phyloP scores from a whole-genome alignment of 2,888 invertebrate genomes.

The Psylliodes chrysocephalus region DNA sequence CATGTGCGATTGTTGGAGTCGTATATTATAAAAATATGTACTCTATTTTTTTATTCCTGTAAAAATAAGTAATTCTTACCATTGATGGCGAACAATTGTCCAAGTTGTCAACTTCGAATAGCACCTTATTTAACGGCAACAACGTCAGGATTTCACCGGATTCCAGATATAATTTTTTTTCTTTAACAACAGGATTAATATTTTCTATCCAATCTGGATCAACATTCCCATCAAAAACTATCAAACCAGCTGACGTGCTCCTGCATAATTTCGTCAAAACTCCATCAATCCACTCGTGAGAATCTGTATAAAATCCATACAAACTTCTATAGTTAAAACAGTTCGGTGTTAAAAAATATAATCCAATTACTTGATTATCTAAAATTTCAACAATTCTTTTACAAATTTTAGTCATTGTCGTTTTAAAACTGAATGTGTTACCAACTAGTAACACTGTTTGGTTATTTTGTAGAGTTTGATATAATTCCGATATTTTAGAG shows the following conservation, averaged over 20 bases:
- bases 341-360: slow-evolving; percentile 79
- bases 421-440: slow-evolving; percentile 82
- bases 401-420: slow-evolving; percentile 77
- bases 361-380: slow-evolving; percentile 21
- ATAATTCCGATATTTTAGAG: slow-evolving; percentile 83
- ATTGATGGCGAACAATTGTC: slow-evolving; percentile 83
- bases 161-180: slow-evolving; percentile 82
- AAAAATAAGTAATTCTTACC: no score
- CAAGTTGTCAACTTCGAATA: slow-evolving; percentile 85
- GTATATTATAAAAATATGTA: no score
- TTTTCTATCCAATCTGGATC: slow-evolving; percentile 87
- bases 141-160: slow-evolving; percentile 85
- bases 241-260: slow-evolving; percentile 82
- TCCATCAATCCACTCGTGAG: slow-evolving; percentile 86
- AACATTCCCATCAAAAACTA: slow-evolving; percentile 90
- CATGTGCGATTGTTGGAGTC: no score
- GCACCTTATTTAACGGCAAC: slow-evolving; percentile 77
- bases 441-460: slow-evolving; percentile 90
- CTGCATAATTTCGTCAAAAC: slow-evolving; percentile 82
- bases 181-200: slow-evolving; percentile 83
- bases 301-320: slow-evolving; percentile 85
- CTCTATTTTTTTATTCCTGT: no score
- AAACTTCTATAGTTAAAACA: slow-evolving; percentile 87
- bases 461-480: slow-evolving; percentile 83
- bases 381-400: slow-evolving; percentile 69